Evolutionary conservation across 2,797 vertebrate genomes (phyloP).

Genomic region (Rachycentron canadum): DNA sequence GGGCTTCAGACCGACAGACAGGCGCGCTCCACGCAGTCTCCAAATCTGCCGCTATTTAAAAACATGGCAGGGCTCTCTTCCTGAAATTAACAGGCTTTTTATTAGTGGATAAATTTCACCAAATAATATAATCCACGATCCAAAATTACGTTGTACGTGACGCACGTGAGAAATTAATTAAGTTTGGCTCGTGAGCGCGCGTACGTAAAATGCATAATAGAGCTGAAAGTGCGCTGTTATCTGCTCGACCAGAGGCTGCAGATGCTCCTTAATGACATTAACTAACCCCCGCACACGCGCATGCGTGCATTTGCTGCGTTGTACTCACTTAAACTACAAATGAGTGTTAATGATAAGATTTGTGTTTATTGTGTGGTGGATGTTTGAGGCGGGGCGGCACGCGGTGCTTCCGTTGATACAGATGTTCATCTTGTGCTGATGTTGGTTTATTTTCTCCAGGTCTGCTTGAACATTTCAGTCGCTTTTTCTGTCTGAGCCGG

Average conservation of each 20-base stretch:
- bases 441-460: not conserved
- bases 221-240: conserved; percentile 47
- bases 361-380: conserved; percentile 43
- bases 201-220: conserved; percentile 41
- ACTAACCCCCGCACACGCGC: conserved; percentile 23
- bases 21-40: conserved; percentile 18
- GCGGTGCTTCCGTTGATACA: conserved; percentile 4
- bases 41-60: conserved; percentile 19
- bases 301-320: conserved; percentile 32
- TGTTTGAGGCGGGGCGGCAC: conserved; percentile 28
- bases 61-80: not conserved
- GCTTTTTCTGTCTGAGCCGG: not conserved
- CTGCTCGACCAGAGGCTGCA: conserved; percentile 59
- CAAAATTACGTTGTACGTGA: conserved; percentile 51
- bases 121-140: conserved; percentile 63
- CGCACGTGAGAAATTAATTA: conserved; percentile 59
- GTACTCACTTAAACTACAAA: conserved; percentile 49
- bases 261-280: conserved; percentile 64
- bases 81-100: conserved; percentile 71
- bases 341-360: conserved; percentile 52
- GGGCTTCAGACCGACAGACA: conserved; percentile 32
- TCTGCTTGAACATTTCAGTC: not conserved
- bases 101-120: conserved; percentile 59
- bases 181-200: conserved; percentile 43
- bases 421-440: conserved; percentile 8